Percentiles rank a stretch among this genome's conserved stretches.
phyloP scores from a whole-genome alignment of 2,113 vertebrate species.

The Himantopus leucocephalus region DNA sequence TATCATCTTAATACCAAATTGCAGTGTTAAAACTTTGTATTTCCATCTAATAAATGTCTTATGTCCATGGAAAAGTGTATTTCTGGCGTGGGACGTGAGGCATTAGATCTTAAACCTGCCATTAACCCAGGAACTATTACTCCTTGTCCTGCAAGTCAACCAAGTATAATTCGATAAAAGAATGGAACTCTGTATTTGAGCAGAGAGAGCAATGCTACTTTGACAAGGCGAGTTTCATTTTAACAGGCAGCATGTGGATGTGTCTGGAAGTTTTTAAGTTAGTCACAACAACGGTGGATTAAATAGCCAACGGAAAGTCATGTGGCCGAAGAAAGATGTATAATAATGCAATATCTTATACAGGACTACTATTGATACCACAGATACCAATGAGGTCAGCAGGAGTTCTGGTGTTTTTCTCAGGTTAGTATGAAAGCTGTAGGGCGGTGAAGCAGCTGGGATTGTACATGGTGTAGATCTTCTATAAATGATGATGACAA shows the following conservation, averaged over 20 bases:
- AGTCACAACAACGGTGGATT: neutral
- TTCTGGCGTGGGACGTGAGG: neutral
- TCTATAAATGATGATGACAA: neutral
- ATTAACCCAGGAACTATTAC: neutral
- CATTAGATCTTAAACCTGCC: neutral
- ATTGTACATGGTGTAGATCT: neutral
- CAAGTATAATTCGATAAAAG: neutral
- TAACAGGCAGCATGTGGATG: neutral
- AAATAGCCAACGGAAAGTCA: neutral
- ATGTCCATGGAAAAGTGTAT: neutral
- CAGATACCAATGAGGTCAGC: neutral
- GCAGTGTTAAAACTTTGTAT: neutral
- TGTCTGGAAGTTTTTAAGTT: neutral
- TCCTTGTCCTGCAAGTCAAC: neutral
- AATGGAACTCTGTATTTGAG: neutral
- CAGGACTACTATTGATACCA: neutral
- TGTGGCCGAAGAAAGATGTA: neutral
- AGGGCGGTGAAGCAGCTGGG: neutral
- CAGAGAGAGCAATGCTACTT: neutral
- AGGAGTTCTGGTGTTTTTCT: neutral
- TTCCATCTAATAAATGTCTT: neutral
- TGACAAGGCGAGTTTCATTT: neutral
- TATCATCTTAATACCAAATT: neutral
- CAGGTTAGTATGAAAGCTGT: neutral
- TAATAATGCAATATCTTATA: neutral